Evolutionary conservation across 1,140 invertebrate species (phyloP), one percentile per base, ranked within the genome.

Genomic region (Agrypnia vestita): DNA sequence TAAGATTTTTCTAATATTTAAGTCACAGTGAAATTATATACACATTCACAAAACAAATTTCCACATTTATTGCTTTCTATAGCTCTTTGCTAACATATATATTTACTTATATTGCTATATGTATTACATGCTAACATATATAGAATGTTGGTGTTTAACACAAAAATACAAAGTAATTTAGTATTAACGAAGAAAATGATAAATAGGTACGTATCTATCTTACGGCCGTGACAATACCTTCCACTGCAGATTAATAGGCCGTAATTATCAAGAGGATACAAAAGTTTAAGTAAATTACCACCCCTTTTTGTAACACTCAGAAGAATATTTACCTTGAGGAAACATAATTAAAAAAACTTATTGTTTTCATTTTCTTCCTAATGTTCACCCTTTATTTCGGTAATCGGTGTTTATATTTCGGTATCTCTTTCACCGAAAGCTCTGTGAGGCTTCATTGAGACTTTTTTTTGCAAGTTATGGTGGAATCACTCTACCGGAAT

Each of bases 391-490:
- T 55, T 73, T 56, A 73, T 73, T 73, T 35, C 51, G 43, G 21
- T 73, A 56, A 73, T 73, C 71, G 71, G 49, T 56, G 53, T 73
- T 56, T 55, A 49, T 53, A 55, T 35, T 73, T 73, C 35, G 71
- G 67, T 49, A 71, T 71, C 46, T 71, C 67, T 71, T 49, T 6
- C 67, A 49, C 67, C 61, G 35, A n/a, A 64, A 15, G 19, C 19
- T 43, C 61, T 25, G 13, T 21, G 61, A 19, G 43, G 19, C n/a
- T 64, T n/a, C n/a, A n/a, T n/a, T n/a, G 11, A 64, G 35, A 6
- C 61, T 25, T 44, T 3, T 35, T 13, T 25, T 13, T n/a, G 8
- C 61, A 43, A 71, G 15, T 47, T 10, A 71, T 47, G 15, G 21
- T 17, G n/a, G 47, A 44, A 71, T 21, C n/a, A 15, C 11, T 71